phyloP scores from a whole-genome alignment of 2,113 vertebrate species.

The Paralichthys olivaceus region DNA sequence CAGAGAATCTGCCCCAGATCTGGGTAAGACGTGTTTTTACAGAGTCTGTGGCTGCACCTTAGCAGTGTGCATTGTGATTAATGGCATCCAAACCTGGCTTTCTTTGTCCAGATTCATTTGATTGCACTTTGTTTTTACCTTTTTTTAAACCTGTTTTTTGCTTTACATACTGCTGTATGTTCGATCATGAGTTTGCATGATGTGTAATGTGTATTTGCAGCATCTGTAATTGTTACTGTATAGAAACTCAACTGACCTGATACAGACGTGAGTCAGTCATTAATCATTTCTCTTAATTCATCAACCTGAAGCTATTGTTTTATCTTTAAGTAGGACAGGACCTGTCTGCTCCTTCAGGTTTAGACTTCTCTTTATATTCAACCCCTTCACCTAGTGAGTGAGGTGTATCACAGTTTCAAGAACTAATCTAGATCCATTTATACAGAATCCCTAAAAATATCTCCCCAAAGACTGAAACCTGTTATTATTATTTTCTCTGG shows the following conservation, averaged over 20 bases:
- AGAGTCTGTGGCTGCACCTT: not conserved
- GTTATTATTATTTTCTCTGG: not conserved
- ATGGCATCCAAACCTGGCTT: not conserved
- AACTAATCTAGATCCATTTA: not conserved
- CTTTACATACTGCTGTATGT: constrained; percentile 6
- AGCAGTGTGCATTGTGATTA: not conserved
- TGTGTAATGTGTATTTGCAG: constrained; percentile 25
- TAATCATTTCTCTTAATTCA: not conserved
- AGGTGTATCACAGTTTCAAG: not conserved
- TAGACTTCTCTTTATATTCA: not conserved
- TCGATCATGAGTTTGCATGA: constrained; percentile 31
- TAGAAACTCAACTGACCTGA: not conserved
- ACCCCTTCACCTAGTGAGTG: too few species aligned
- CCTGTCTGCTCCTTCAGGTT: not conserved
- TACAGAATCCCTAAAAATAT: not conserved
- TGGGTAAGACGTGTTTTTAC: constrained; percentile 84
- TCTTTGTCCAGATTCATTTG: not conserved
- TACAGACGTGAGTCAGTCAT: not conserved
- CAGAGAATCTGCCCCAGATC: constrained; percentile 44
- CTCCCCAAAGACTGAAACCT: not conserved
- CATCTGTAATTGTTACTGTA: not conserved
- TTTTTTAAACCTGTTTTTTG: too few species aligned
- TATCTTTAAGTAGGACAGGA: not conserved
- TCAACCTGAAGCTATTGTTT: not conserved
- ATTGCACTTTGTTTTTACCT: not conserved